Evolutionary conservation across 1,140 invertebrate genomes (phyloP).

Genomic region (Holcopasites calliopsidis): DNA sequence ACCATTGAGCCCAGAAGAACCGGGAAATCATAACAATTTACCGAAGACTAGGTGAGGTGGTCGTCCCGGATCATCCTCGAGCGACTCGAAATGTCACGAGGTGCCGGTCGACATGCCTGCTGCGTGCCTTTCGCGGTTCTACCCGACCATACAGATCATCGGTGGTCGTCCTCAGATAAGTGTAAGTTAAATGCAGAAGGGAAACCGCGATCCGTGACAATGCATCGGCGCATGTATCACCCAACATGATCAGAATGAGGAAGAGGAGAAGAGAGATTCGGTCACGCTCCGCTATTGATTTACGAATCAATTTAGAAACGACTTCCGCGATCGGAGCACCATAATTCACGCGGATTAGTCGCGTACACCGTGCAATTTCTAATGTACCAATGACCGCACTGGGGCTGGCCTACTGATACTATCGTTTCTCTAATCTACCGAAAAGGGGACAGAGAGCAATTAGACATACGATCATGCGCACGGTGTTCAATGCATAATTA

Average conservation of each 20-base stretch:
- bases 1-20: too few species aligned
- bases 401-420: background rate
- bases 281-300: constrained; percentile 32
- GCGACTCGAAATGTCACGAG: constrained; percentile 42
- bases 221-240: background rate
- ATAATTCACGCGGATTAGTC: constrained; percentile 19
- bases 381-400: background rate
- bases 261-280: background rate
- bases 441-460: background rate
- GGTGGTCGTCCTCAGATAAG: background rate
- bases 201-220: constrained; percentile 6
- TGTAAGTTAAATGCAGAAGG: constrained; percentile 3
- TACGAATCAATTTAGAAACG: constrained; percentile 40
- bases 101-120: constrained; percentile 32
- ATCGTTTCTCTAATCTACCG: background rate
- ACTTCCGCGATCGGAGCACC: constrained; percentile 27
- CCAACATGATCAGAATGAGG: background rate
- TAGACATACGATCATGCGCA: too few species aligned
- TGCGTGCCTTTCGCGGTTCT: constrained; percentile 36
- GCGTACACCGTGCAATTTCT: background rate
- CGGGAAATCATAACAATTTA: background rate
- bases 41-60: background rate
- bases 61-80: constrained; percentile 13
- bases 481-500: too few species aligned
- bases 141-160: constrained; percentile 6